phyloP scores from a whole-genome alignment of 2,797 vertebrate genomes.

The Synanceia verrucosa region DNA sequence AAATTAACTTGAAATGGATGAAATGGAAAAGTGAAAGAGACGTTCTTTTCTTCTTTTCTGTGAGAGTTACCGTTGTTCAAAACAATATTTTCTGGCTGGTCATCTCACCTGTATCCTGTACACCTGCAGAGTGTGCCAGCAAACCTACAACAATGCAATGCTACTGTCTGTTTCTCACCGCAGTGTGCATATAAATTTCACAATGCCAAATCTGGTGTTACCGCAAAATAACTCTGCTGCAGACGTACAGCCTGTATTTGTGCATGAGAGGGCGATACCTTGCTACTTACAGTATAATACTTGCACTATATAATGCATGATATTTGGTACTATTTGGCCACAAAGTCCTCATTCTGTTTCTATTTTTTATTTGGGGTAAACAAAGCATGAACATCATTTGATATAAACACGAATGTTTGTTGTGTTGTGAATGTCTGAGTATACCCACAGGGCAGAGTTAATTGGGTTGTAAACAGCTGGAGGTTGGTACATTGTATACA shows the following conservation, averaged over 20 bases:
- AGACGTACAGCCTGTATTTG: conserved; percentile 18
- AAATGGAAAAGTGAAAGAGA: too few species aligned
- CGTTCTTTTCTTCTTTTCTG: too few species aligned
- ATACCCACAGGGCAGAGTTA: conserved; percentile 41
- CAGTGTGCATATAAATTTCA: conserved; percentile 42
- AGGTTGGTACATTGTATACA: conserved; percentile 40
- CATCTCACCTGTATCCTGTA: conserved; percentile 1
- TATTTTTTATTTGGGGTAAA: conserved; percentile 13
- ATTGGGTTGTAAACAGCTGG: conserved; percentile 52
- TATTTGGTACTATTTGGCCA: conserved; percentile 8
- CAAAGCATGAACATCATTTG: conserved; percentile 13
- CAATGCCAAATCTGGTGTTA: conserved; percentile 34
- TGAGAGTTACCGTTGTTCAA: too few species aligned
- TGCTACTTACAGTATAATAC: conserved; percentile 3
- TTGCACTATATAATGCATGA: conserved; percentile 23
- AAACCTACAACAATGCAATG: conserved; percentile 21
- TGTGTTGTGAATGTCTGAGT: background rate
- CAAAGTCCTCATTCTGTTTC: background rate
- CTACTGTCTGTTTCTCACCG: conserved; percentile 38
- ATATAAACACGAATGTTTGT: conserved; percentile 18
- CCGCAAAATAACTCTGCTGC: conserved; percentile 38
- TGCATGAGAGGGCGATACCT: conserved; percentile 15
- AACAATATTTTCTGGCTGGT: background rate
- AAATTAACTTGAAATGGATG: too few species aligned
- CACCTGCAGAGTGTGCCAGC: conserved; percentile 3